Conservation (phyloP, 2,888 invertebrate genomes). For the Panopea generosa region DNA sequence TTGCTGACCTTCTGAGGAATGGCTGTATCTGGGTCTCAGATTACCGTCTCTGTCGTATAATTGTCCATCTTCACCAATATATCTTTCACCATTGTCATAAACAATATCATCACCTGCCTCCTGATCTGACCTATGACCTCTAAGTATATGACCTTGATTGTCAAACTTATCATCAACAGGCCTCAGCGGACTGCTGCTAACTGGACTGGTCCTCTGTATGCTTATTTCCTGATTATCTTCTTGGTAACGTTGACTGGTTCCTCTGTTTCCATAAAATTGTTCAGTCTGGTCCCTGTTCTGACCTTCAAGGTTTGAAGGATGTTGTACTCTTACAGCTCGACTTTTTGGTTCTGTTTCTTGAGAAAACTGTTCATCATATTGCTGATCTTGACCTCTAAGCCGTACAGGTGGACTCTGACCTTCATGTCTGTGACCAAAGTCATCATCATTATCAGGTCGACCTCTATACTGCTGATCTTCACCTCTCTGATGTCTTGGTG, state of each 20-base stretch:
- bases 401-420: not conserved
- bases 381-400: not conserved
- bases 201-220: too few relatives aligned
- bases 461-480: not conserved
- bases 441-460: not conserved
- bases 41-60: constrained; percentile 50
- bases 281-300: not conserved
- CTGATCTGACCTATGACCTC: too few relatives aligned
- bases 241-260: not conserved
- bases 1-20: constrained; percentile 6
- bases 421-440: not conserved
- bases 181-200: too few relatives aligned
- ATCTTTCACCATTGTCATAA: constrained; percentile 20
- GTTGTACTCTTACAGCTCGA: not conserved
- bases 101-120: not conserved
- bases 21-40: constrained; percentile 42
- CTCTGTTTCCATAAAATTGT: not conserved
- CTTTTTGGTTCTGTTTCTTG: not conserved
- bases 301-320: not conserved
- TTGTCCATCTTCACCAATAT: constrained; percentile 30
- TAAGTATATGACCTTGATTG: too few relatives aligned
- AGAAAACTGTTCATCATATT: not conserved
- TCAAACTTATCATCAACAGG: too few relatives aligned
- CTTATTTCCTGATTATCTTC: not conserved
- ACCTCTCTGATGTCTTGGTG: not conserved